These are phyloP conservation scores for Allolobophora icterica DNA, from an alignment of 2,888 invertebrate genomes.

Conservation along the genomic window DNA sequence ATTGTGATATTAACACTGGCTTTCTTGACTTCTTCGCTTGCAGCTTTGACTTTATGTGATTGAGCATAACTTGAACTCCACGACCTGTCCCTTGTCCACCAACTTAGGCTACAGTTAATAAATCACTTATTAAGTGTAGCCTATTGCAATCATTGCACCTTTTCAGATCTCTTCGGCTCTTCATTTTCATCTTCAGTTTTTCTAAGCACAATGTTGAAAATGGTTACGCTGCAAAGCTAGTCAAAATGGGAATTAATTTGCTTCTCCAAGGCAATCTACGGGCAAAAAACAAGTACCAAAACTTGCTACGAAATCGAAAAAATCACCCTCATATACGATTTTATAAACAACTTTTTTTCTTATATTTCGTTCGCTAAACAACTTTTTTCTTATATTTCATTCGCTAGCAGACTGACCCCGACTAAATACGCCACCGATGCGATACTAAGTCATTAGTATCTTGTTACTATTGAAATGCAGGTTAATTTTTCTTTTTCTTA, in stretches of 20 bases:
- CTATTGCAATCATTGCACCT: too few relatives aligned
- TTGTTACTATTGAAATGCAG: not conserved
- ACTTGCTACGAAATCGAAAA: not conserved
- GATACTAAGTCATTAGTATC: not conserved
- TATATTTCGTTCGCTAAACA: not conserved
- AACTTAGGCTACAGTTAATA: too few relatives aligned
- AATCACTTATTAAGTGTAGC: too few relatives aligned
- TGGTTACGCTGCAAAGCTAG: too few relatives aligned
- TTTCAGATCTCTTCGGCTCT: too few relatives aligned
- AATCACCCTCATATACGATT: not conserved
- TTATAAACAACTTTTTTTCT: not conserved
- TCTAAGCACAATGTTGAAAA: too few relatives aligned
- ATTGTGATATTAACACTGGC: too few relatives aligned
- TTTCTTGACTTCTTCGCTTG: too few relatives aligned
- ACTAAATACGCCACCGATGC: not conserved
- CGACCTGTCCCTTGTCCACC: too few relatives aligned
- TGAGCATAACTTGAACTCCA: too few relatives aligned
- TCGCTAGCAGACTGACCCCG: not conserved
- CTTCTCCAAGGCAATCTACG: not conserved
- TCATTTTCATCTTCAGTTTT: too few relatives aligned
- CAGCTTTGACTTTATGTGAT: too few relatives aligned
- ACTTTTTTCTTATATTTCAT: not conserved
- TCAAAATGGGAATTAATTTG: not conserved
- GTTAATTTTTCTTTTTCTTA: constrained; percentile 18
- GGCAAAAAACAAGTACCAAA: not conserved